Evolutionary conservation across 2,888 invertebrate genomes (phyloP), one percentile per base, ranked within the genome.

Genomic region (Drosophila infuscata): DNA sequence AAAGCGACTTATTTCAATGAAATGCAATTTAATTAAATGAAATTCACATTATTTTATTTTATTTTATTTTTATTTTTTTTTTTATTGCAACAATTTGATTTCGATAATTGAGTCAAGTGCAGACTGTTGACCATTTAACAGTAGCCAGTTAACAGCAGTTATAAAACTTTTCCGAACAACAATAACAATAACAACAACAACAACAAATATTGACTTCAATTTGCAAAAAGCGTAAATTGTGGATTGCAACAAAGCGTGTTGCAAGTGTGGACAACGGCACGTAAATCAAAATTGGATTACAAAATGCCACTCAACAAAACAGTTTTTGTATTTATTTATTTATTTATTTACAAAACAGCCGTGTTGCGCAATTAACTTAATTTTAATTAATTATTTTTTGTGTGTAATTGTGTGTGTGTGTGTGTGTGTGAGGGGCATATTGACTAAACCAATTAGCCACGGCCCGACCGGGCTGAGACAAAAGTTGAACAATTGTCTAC

Each of bases 371-470:
- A 59, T 32, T 32, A 53, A 60, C 1, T 15, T 54, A 17, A 43
- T 57, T 68, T 70, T 70, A 56, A 61, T 70, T 60, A 70, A 61
- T 70, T 38, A 38, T 46, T 32, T 68, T 51, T 57, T 36, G 54
- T 12, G 2, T 25, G 3, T 8, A 25, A 15, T 25, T 46, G 12
- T 12, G 20, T 3, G 38, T 17, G 17, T 36, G 36, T 0, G 6
- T 0, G 36, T 2, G 36, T 0, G 11, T 33, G 30, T 30, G 30
- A 5, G 11, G 43, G 20, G 11, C 11, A 43, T 20, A 5, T 36
- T 15, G 46, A 56, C 52, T 74, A 72, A 69, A 61, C 57, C 74
- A 74, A 74, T 74, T 74, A 74, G 52, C 64, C 25, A 12, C 36
- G 56, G 38, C 41, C 35, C 62, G 56, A 33, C 41, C 35, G 59